Conservation (phyloP, 2,888 invertebrate species). For the Andrena bucephala region DNA sequence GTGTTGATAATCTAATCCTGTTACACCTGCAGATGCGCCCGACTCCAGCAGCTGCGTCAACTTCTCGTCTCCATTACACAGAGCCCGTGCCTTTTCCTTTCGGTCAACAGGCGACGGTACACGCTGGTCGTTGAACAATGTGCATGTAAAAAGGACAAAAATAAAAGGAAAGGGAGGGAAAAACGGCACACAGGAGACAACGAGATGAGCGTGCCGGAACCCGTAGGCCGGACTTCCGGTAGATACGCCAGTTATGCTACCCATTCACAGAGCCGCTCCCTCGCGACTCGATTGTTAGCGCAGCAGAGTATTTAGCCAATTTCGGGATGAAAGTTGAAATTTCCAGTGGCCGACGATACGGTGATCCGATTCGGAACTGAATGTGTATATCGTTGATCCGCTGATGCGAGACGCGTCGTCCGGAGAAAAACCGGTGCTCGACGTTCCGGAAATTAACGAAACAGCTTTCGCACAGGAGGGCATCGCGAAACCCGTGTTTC, state of each 20-base stretch:
- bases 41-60: slow-evolving; percentile 65
- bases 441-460: slow-evolving; percentile 46
- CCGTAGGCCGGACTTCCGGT: slow-evolving; percentile 85
- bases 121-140: slow-evolving; percentile 42
- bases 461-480: slow-evolving; percentile 10
- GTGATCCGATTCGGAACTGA: slow-evolving; percentile 40
- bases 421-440: slow-evolving; percentile 39
- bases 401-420: slow-evolving; percentile 41
- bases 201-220: slow-evolving; percentile 81
- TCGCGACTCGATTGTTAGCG: slow-evolving; percentile 67
- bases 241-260: slow-evolving; percentile 81
- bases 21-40: slow-evolving; percentile 60
- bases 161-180: slow-evolving; percentile 14
- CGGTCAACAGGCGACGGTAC: slow-evolving; percentile 48
- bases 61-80: slow-evolving; percentile 39
- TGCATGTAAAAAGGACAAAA: slow-evolving; percentile 13
- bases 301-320: slow-evolving; percentile 62
- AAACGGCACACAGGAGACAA: slow-evolving; percentile 69
- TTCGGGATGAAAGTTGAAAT: slow-evolving; percentile 65
- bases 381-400: slow-evolving; percentile 13
- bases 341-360: slow-evolving; percentile 38
- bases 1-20: slow-evolving; percentile 61
- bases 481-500: neutral
- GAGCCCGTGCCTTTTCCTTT: slow-evolving; percentile 55
- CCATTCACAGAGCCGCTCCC: slow-evolving; percentile 74